Evolutionary conservation across 2,797 vertebrate genomes (phyloP), one percentile per base, ranked within the genome.

Genomic region (Pipistrellus pygmaeus): DNA sequence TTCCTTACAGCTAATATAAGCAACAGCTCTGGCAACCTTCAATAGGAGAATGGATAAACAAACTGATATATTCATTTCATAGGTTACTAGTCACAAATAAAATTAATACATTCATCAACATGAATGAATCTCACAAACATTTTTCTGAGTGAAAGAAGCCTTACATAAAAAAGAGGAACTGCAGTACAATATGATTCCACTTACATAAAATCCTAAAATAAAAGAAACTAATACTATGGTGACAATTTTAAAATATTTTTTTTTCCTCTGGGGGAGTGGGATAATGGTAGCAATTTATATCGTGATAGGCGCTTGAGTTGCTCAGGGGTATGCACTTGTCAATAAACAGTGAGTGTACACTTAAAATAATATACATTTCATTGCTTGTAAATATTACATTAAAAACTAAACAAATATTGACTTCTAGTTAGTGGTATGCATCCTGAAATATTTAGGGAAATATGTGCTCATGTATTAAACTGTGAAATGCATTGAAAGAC

Each of bases 371-470:
- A 25, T 18, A n/a, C 2, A 91, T 76, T 85, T 78, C 17, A 78
- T 41, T 72, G 64, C 41, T 92, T 46, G 20, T 32, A 92, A 62
- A 83, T 66, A 78, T 88, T 90, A 86, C 10, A 30, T 83, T 91
- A 73, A 95, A 88, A 95, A 35, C 44, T 89, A 89, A 87, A 84
- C 64, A 94, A 76, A 90, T 77, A 78, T 38, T 80, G 23, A 94
- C 72, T 15, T 71, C 32, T 78, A 32, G 51, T 94, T 94, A 86
- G 77, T 55, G 55, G 76, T 32, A 68, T 25, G 20, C 17, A 60
- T 82, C 46, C 14, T 95, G 27, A 97, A 95, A 32, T 88, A 87
- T 93, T 95, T 78, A 86, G 30, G 44, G 21, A 88, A 64, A 90
- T 68, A 90, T 38, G 41, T 88, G 53, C 76, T 96, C 10, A 32